Percentiles rank a stretch among this genome's conserved stretches.
phyloP scores from a whole-genome alignment of 1,140 invertebrate species.

The Nautilus pompilius region DNA sequence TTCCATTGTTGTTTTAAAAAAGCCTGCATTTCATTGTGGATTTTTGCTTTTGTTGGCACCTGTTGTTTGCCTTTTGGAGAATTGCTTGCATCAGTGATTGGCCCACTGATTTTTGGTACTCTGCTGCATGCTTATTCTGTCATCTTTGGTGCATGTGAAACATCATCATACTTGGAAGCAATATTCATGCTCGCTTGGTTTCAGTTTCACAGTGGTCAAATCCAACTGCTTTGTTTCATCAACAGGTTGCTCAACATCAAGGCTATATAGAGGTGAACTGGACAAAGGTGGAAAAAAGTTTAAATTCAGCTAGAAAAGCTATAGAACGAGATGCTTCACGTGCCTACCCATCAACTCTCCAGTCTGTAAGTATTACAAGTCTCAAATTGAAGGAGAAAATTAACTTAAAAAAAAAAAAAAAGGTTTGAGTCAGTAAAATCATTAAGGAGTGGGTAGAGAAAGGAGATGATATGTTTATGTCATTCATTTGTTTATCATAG shows the following conservation, averaged over 20 bases:
- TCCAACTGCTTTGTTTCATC: background rate
- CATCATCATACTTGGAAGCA: no score
- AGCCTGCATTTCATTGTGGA: no score
- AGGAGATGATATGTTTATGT: background rate
- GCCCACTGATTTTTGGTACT: no score
- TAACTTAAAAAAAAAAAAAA: background rate
- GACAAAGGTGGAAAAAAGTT: background rate
- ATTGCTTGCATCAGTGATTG: no score
- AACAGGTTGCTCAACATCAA: background rate
- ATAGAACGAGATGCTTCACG: background rate
- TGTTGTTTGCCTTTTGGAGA: no score
- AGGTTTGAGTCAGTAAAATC: background rate
- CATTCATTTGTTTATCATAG: background rate
- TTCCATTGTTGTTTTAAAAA: no score
- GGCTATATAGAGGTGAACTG: background rate
- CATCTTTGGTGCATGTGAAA: no score
- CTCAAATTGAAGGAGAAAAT: background rate
- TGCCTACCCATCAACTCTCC: background rate
- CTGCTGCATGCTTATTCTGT: no score
- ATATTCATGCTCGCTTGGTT: no score
- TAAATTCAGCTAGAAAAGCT: background rate
- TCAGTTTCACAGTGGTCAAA: no score
- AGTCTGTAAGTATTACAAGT: background rate
- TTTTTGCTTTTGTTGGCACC: no score
- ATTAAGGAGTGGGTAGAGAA: background rate